Evolutionary conservation across 2,113 vertebrate species (phyloP).

Genomic region (Lasiurus cinereus): DNA sequence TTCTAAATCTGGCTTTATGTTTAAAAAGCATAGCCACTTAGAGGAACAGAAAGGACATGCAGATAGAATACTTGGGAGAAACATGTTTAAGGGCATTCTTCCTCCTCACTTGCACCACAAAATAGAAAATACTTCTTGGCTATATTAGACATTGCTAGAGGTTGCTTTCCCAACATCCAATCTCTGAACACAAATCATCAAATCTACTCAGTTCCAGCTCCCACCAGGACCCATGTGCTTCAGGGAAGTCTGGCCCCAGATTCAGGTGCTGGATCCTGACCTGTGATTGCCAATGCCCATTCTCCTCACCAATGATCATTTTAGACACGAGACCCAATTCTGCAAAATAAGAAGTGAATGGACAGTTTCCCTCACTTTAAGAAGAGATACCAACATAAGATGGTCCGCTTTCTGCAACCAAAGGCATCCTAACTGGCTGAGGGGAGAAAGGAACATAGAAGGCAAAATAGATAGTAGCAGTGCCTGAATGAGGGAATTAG

Average conservation of each 20-base stretch:
- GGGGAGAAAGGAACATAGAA: neutral
- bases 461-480: neutral
- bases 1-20: neutral
- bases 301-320: neutral
- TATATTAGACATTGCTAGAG: neutral
- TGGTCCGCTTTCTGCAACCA: neutral
- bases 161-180: neutral
- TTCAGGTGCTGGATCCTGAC: neutral
- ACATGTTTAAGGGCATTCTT: neutral
- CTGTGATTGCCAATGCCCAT: neutral
- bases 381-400: neutral
- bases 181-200: neutral
- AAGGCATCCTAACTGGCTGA: neutral
- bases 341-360: neutral
- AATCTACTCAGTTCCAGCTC: neutral
- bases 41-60: neutral
- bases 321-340: neutral
- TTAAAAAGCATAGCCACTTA: slow-evolving; percentile 25
- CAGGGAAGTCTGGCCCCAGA: neutral
- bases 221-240: neutral
- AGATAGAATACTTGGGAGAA: neutral
- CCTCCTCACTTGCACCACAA: neutral
- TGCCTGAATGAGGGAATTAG: neutral
- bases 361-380: neutral
- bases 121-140: neutral